Conservation (phyloP, 2,113 vertebrate species). For the Phrynosoma platyrhinos region DNA sequence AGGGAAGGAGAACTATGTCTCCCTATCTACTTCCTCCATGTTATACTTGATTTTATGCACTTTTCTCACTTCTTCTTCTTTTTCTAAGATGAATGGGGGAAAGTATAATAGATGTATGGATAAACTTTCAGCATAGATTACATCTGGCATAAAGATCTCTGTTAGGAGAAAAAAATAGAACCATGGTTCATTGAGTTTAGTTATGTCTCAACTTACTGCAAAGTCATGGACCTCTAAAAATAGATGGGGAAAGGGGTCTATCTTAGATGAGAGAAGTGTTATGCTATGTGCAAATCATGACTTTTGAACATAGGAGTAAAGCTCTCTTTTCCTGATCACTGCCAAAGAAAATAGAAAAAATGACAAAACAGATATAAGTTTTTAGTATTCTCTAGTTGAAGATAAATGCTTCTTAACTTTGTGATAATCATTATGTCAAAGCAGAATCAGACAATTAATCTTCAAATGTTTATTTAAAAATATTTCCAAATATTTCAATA, state of each 20-base stretch:
- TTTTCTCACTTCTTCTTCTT: no score
- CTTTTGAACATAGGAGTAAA: neutral
- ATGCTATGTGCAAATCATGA: neutral
- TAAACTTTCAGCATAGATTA: neutral
- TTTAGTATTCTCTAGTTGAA: neutral
- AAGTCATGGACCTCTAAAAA: fast-evolving
- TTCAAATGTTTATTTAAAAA: neutral
- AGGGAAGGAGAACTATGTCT: no score
- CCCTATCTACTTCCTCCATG: no score
- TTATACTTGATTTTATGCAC: neutral
- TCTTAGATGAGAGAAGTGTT: neutral
- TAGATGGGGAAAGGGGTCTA: neutral
- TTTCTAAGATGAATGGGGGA: no score
- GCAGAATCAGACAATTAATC: neutral
- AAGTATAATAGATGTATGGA: neutral
- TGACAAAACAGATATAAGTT: neutral
- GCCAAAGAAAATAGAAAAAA: constrained; percentile 16
- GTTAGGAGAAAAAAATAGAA: neutral
- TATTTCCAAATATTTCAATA: neutral
- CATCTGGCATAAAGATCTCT: neutral
- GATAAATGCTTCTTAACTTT: neutral
- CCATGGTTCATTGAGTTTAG: neutral
- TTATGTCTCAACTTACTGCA: neutral
- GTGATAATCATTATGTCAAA: neutral
- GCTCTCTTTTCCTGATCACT: constrained; percentile 1